Evolutionary conservation across 2,888 invertebrate genomes (phyloP).

Genomic region (Stramonita haemastoma): DNA sequence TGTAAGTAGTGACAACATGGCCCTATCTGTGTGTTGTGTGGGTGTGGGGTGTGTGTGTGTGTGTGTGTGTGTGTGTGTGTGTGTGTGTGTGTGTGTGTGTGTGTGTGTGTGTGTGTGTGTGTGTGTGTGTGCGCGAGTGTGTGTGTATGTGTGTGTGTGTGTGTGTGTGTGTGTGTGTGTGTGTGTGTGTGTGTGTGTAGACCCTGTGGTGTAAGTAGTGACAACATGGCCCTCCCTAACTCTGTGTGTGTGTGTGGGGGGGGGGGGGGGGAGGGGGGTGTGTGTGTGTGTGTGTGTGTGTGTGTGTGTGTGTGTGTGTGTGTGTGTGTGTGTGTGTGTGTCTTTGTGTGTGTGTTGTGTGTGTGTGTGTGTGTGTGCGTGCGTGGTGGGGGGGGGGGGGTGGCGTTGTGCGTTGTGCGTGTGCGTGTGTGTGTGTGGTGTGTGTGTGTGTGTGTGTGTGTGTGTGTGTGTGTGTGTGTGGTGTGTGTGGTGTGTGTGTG

Average conservation of each 20-base stretch:
- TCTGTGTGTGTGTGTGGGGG: background rate
- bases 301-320: background rate
- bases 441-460: background rate
- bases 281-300: background rate
- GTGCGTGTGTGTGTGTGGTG: background rate
- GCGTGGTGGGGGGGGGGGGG: background rate
- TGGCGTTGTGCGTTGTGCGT: background rate
- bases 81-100: background rate
- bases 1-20: constrained; percentile 36
- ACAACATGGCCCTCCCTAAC: background rate
- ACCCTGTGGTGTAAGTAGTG: background rate
- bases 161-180: background rate
- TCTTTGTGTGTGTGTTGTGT: background rate
- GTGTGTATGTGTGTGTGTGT: background rate
- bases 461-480: background rate
- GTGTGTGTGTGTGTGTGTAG: background rate
- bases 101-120: background rate
- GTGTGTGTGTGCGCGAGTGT: background rate
- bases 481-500: background rate
- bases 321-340: background rate
- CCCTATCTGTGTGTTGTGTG: background rate
- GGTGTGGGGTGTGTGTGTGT: background rate
- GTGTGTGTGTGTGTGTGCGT: background rate
- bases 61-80: background rate
- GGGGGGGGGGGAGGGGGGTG: background rate